Evolutionary conservation across 2,113 vertebrate genomes (phyloP).

Genomic region (Chlorodrepanis virens): DNA sequence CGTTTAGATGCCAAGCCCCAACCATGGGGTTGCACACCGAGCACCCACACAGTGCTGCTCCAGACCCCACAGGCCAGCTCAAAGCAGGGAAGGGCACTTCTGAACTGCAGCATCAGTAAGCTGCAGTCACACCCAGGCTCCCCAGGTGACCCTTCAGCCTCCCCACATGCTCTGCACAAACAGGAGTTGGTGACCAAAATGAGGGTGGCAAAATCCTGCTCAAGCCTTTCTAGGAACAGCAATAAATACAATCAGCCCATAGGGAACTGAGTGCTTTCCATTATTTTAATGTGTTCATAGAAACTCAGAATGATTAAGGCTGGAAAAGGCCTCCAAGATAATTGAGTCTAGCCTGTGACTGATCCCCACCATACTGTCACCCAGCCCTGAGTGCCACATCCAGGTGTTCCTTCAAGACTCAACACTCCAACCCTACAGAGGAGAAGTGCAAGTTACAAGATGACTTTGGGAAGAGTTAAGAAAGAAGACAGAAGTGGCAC

Average conservation of each 20-base stretch:
- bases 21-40: accelerated
- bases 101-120: not conserved
- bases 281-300: not conserved
- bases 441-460: not conserved
- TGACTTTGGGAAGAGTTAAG: not conserved
- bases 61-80: not conserved
- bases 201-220: not conserved
- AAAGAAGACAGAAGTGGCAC: not conserved
- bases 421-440: not conserved
- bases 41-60: not conserved
- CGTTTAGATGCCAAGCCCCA: not conserved
- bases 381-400: not conserved
- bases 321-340: not conserved
- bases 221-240: not conserved
- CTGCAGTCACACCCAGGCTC: accelerated
- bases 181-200: not conserved
- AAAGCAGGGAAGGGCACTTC: not conserved
- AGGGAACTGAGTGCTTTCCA: not conserved
- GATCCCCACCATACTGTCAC: accelerated
- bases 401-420: not conserved
- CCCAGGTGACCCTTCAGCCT: not conserved
- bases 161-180: accelerated
- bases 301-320: not conserved
- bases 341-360: not conserved
- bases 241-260: not conserved